Conservation (phyloP, 2,113 vertebrate species). For the Antechinus stuartii region DNA sequence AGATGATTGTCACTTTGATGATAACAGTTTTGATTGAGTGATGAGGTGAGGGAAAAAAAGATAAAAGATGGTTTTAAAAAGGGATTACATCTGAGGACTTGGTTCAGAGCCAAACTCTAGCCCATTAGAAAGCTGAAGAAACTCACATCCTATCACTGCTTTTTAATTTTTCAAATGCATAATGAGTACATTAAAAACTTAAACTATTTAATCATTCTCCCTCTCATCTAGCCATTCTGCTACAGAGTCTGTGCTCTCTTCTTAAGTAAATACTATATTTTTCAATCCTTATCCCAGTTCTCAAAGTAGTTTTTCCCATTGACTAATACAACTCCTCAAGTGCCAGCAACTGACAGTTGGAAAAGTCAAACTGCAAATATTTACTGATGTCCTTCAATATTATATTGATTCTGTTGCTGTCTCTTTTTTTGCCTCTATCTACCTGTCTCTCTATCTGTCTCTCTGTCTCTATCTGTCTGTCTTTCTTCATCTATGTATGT, state of each 20-base stretch:
- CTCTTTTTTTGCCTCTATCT: background rate
- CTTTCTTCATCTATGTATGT: background rate
- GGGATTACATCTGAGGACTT: background rate
- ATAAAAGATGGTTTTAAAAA: background rate
- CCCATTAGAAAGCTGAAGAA: background rate
- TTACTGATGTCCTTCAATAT: background rate
- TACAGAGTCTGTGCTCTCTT: background rate
- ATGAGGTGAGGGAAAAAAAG: background rate
- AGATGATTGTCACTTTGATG: background rate
- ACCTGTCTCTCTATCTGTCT: background rate
- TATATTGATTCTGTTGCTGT: background rate
- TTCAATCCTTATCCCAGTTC: background rate
- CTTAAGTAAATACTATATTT: background rate
- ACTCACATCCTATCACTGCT: background rate
- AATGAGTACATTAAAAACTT: background rate
- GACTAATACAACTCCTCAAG: background rate
- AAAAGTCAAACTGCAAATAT: background rate
- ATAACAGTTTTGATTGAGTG: background rate
- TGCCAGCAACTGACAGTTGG: background rate
- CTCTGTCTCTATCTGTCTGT: background rate
- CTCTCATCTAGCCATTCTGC: background rate
- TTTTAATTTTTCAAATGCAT: background rate
- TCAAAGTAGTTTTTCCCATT: background rate
- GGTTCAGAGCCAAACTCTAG: background rate
- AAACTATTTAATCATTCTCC: background rate